These are phyloP conservation scores for Dipodomys ordii DNA, from an alignment of 2,113 vertebrate species.

Conservation along the genomic window DNA sequence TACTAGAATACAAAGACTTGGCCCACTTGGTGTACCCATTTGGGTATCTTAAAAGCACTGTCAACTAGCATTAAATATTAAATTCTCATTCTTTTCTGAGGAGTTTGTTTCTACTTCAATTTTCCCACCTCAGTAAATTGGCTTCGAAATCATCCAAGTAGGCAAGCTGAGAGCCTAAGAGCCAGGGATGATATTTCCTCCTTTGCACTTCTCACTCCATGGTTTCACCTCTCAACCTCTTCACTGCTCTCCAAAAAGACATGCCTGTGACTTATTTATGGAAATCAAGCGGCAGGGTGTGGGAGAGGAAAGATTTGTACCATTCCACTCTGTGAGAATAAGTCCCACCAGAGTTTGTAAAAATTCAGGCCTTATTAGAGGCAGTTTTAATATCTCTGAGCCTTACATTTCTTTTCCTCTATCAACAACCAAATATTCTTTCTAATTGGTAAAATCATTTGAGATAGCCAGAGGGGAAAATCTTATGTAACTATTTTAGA, in stretches of 20 bases:
- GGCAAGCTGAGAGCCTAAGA: not conserved
- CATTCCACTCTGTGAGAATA: not conserved
- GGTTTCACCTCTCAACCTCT: not conserved
- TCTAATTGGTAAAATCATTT: conserved; percentile 2
- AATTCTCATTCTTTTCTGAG: not conserved
- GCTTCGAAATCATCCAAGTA: not conserved
- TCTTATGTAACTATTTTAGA: not conserved
- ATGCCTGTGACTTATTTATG: not conserved
- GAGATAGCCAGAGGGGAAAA: not conserved
- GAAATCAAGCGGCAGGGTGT: not conserved
- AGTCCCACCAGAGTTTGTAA: not conserved
- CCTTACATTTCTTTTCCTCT: conserved; percentile 8
- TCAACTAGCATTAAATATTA: conserved; percentile 12
- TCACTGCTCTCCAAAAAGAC: not conserved
- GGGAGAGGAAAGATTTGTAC: not conserved
- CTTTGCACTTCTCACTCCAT: not conserved
- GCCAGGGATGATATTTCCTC: not conserved
- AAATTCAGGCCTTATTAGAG: not conserved
- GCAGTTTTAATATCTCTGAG: conserved; percentile 34
- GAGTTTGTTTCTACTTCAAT: conserved; percentile 36
- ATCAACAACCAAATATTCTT: conserved; percentile 34
- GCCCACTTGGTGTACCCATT: not conserved
- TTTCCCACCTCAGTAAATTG: not conserved
- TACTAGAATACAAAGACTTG: not conserved
- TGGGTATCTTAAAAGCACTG: not conserved